phyloP scores from a whole-genome alignment of 2,797 vertebrate species.

The Rhinichthys osculus region DNA sequence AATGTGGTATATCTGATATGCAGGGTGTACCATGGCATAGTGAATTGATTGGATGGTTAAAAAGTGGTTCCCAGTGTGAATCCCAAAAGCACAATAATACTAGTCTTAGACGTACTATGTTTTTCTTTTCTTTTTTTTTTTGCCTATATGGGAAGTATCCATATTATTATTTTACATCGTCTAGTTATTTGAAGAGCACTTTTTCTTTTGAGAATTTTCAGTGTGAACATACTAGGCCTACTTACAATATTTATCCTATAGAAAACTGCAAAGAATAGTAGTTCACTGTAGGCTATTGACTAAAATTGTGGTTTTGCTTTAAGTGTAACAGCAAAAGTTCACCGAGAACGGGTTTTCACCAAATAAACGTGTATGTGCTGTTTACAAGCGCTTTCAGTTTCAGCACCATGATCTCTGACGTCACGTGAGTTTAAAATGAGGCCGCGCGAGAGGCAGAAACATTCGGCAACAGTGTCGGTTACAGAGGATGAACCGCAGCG shows the following conservation, averaged over 20 bases:
- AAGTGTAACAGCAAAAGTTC: not conserved
- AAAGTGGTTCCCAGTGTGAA: not conserved
- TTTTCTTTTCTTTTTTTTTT: not conserved
- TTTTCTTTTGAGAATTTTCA: not conserved
- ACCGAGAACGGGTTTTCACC: not conserved
- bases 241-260: not conserved
- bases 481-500: conserved; percentile 46
- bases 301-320: not conserved
- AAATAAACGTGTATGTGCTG: not conserved
- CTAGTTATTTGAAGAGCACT: not conserved
- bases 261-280: not conserved
- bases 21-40: not conserved
- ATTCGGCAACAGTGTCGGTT: conserved; percentile 53
- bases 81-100: not conserved
- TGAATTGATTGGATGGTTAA: not conserved
- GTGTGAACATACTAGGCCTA: not conserved
- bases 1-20: not conserved
- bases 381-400: conserved; percentile 48
- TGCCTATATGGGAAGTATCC: not conserved
- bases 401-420: conserved; percentile 74
- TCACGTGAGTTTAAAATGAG: conserved; percentile 84
- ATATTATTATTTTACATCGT: not conserved
- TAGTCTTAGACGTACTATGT: not conserved
- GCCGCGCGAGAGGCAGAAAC: conserved; percentile 76
- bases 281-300: not conserved